Percentiles rank a stretch among this genome's conserved stretches.
Evolutionary conservation across 37 sponge, comb jelly and placozoan species (phyloP).

Genomic region (Halichondria panicea): DNA sequence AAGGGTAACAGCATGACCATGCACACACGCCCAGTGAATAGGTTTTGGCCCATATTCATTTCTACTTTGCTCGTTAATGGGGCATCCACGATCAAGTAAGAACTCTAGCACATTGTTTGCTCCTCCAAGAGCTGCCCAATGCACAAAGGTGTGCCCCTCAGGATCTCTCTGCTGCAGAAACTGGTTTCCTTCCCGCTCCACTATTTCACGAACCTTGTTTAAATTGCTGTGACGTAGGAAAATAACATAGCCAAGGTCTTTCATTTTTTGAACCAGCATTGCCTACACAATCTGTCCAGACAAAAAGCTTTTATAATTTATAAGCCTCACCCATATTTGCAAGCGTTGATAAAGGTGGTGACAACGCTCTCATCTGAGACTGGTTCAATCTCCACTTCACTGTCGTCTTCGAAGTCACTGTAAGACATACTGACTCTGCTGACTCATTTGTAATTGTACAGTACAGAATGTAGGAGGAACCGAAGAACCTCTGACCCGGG

Average conservation of each 20-base stretch:
- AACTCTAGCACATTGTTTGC: constrained; percentile 45
- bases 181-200: constrained; percentile 41
- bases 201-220: constrained; percentile 34
- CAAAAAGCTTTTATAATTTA: too few species aligned
- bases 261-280: too few species aligned
- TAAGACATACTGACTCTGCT: constrained; percentile 23
- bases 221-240: constrained; percentile 37
- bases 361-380: constrained; percentile 30
- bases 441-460: not conserved
- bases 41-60: constrained; percentile 79
- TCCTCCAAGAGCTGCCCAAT: constrained; percentile 85
- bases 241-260: too few species aligned
- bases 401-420: constrained; percentile 47
- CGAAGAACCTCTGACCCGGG: not conserved
- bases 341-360: constrained; percentile 23
- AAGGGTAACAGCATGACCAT: constrained; percentile 61
- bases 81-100: constrained; percentile 65
- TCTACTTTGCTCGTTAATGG: constrained; percentile 69
- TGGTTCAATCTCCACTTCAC: constrained; percentile 28
- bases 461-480: not conserved
- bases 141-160: constrained; percentile 76
- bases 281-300: too few species aligned
- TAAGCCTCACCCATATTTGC: constrained; percentile 68
- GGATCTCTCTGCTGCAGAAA: constrained; percentile 23
- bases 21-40: constrained; percentile 87